These are phyloP conservation scores for Pipa parva DNA, from an alignment of 2,113 vertebrate genomes.

Conservation along the genomic window DNA sequence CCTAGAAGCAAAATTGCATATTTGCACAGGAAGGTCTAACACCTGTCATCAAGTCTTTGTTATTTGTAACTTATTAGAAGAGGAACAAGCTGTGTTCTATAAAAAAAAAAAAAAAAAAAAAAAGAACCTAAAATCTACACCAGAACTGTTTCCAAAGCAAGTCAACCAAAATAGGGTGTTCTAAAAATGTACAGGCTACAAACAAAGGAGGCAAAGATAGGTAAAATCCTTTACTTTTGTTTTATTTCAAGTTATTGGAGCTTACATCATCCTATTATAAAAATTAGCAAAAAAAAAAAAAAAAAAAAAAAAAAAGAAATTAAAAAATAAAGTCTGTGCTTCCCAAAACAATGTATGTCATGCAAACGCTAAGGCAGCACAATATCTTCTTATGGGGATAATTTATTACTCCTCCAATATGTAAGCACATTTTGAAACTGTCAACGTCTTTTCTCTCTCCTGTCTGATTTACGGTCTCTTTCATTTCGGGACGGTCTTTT, in stretches of 20 bases:
- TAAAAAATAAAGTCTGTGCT: conserved; percentile 66
- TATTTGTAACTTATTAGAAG: neutral
- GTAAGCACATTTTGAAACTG: conserved; percentile 60
- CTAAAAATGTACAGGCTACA: neutral
- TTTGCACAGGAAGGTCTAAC: neutral
- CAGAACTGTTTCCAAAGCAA: neutral
- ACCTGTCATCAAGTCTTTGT: neutral
- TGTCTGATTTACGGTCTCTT: conserved; percentile 94
- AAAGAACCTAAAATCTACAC: neutral
- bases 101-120: neutral
- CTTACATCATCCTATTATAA: conserved; percentile 76
- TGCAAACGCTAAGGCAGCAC: conserved; percentile 81
- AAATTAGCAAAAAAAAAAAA: conserved; percentile 76
- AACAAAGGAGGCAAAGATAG: conserved; percentile 68
- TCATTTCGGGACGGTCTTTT: conserved; percentile 80
- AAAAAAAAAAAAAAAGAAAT: conserved; percentile 71
- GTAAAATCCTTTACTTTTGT: conserved; percentile 64
- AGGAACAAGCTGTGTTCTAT: neutral
- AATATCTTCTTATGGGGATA: conserved; percentile 62
- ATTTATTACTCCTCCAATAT: conserved; percentile 70
- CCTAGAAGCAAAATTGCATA: no score
- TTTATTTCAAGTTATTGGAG: conserved; percentile 67
- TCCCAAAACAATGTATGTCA: conserved; percentile 76
- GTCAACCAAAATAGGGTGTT: neutral
- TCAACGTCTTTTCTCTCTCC: conserved; percentile 94